These are phyloP conservation scores for Caenorhabditis latens DNA, from an alignment of 1,140 invertebrate genomes.

Conservation along the genomic window DNA sequence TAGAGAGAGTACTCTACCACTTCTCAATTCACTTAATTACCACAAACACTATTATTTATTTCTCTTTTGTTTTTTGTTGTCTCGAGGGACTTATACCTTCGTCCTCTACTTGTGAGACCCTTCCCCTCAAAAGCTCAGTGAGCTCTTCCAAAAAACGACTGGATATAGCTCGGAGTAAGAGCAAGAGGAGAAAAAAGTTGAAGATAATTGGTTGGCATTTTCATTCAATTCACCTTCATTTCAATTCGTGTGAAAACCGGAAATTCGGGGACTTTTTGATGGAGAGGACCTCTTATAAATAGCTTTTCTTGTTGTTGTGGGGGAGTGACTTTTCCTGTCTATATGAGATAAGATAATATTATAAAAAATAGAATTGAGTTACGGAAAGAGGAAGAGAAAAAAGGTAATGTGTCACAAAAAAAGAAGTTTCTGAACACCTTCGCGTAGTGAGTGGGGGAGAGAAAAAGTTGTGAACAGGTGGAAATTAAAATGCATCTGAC, in stretches of 20 bases:
- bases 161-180: too few relatives aligned
- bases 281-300: not conserved
- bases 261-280: not conserved
- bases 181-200: not conserved
- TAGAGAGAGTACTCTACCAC: not conserved
- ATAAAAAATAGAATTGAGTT: too few relatives aligned
- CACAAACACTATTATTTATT: conserved; percentile 39
- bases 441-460: too few relatives aligned
- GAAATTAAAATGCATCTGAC: too few relatives aligned
- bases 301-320: not conserved
- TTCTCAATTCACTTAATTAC: conserved; percentile 47
- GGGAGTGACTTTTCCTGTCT: too few relatives aligned
- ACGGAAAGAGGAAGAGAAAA: too few relatives aligned
- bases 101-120: not conserved
- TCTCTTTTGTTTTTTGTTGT: conserved; percentile 17
- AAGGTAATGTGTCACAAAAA: too few relatives aligned
- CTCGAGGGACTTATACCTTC: conserved; percentile 8
- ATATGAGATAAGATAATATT: too few relatives aligned
- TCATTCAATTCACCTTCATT: conserved; percentile 15
- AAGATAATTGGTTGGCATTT: conserved; percentile 45
- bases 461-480: too few relatives aligned
- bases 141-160: too few relatives aligned
- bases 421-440: too few relatives aligned
- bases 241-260: conserved; percentile 6
- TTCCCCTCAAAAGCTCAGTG: too few relatives aligned